A percentile compares a stretch with the other conserved stretches of the same genome.
phyloP scores from a whole-genome alignment of 2,888 invertebrate species.

The Cepaea hortensis region DNA sequence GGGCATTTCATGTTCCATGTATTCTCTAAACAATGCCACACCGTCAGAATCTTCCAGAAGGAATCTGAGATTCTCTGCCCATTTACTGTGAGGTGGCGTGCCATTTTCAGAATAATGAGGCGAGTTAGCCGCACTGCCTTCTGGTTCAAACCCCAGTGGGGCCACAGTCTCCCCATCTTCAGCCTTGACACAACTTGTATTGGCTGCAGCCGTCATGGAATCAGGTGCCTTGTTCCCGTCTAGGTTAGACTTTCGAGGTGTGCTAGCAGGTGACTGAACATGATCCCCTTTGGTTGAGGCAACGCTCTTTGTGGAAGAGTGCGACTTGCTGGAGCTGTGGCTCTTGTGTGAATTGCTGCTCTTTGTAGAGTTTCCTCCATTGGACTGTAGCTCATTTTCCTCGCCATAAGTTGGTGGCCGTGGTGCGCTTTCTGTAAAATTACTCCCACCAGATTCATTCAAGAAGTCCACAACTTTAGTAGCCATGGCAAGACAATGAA shows the following conservation, averaged over 20 bases:
- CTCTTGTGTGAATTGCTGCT: constrained; percentile 73
- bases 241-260: constrained; percentile 73
- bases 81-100: constrained; percentile 87
- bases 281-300: constrained; percentile 64
- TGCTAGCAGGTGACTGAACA: constrained; percentile 68
- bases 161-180: constrained; percentile 70
- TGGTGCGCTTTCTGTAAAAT: constrained; percentile 73
- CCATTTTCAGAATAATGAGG: constrained; percentile 75
- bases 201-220: constrained; percentile 37
- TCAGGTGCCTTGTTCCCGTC: constrained; percentile 53
- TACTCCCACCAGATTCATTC: constrained; percentile 71
- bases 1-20: constrained; percentile 73
- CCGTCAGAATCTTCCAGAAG: constrained; percentile 93
- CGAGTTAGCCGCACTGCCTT: constrained; percentile 79
- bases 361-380: constrained; percentile 72
- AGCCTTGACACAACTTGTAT: constrained; percentile 36
- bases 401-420: constrained; percentile 75
- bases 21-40: constrained; percentile 86
- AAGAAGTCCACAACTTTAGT: constrained; percentile 71
- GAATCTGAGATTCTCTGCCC: constrained; percentile 90
- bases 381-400: constrained; percentile 74
- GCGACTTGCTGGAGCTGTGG: constrained; percentile 62
- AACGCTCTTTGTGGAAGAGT: constrained; percentile 62
- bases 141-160: constrained; percentile 80
- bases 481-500: constrained; percentile 57